Percentiles rank a stretch among this genome's conserved stretches.
These are phyloP conservation scores for Drosophila burlai DNA, from an alignment of 1,140 invertebrate genomes.

Conservation along the genomic window DNA sequence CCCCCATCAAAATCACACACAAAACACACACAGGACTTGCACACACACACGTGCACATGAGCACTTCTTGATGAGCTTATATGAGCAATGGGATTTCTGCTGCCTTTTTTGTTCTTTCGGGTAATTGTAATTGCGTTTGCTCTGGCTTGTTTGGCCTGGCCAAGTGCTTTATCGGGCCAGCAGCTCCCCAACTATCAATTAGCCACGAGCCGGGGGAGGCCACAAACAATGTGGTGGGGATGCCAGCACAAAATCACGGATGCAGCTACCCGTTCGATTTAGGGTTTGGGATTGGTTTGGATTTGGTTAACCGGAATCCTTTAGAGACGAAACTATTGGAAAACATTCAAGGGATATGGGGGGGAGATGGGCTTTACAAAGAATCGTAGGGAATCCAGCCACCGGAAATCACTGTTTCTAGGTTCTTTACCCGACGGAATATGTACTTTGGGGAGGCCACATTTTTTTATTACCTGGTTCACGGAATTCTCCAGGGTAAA, in stretches of 20 bases:
- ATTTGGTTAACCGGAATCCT: slow-evolving; percentile 3
- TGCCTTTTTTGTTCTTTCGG: slow-evolving; percentile 56
- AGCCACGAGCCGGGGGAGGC: slow-evolving; percentile 20
- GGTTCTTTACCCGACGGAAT: slow-evolving; percentile 6
- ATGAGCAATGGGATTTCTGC: slow-evolving; percentile 53
- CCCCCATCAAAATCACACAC: slow-evolving; percentile 22
- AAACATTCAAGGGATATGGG: neutral
- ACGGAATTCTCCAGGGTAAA: neutral
- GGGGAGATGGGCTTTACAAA: neutral
- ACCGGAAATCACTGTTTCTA: slow-evolving; percentile 10
- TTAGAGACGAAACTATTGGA: neutral
- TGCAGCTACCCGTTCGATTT: slow-evolving; percentile 7
- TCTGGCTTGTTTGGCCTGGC: slow-evolving; percentile 26
- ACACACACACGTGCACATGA: slow-evolving; percentile 34
- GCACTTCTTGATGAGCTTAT: slow-evolving; percentile 61
- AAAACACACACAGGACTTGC: slow-evolving; percentile 1
- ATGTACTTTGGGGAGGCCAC: neutral
- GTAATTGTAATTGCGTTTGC: slow-evolving; percentile 74
- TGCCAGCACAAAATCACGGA: slow-evolving; percentile 17
- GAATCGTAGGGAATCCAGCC: neutral
- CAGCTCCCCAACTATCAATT: slow-evolving; percentile 26
- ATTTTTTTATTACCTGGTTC: slow-evolving; percentile 17
- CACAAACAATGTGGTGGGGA: slow-evolving; percentile 20
- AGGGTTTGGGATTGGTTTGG: neutral
- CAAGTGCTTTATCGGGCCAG: slow-evolving; percentile 38